phyloP scores from a whole-genome alignment of 2,888 invertebrate genomes.

The Blera fallax region DNA sequence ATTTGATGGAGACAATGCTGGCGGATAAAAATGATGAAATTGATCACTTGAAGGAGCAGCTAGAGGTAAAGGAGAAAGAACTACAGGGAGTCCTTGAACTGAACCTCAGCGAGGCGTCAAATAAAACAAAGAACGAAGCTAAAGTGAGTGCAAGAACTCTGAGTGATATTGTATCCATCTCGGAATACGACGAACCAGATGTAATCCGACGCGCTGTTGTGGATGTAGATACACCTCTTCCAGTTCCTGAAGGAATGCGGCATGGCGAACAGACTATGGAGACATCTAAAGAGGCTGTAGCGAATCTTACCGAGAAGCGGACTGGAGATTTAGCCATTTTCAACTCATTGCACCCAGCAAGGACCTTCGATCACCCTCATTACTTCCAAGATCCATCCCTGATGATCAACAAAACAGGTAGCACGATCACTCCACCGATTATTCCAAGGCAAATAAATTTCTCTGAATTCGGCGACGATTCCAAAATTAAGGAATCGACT shows the following conservation, averaged over 20 bases:
- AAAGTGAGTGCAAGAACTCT: constrained; percentile 87
- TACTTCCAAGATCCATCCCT: constrained; percentile 79
- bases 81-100: constrained; percentile 83
- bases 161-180: constrained; percentile 88
- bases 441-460: constrained; percentile 82
- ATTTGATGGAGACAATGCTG: constrained; percentile 85
- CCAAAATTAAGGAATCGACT: constrained; percentile 80
- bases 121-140: constrained; percentile 78
- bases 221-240: constrained; percentile 76
- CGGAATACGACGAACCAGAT: constrained; percentile 88
- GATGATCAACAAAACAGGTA: constrained; percentile 75
- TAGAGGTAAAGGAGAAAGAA: constrained; percentile 81
- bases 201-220: constrained; percentile 83
- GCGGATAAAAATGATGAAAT: constrained; percentile 88
- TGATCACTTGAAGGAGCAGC: constrained; percentile 84
- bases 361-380: constrained; percentile 80
- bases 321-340: constrained; percentile 78
- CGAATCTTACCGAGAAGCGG: constrained; percentile 79
- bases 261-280: constrained; percentile 78
- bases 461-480: constrained; percentile 82
- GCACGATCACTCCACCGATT: constrained; percentile 75
- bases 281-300: constrained; percentile 78
- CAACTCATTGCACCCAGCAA: constrained; percentile 75
- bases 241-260: constrained; percentile 75
- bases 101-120: constrained; percentile 81